A percentile compares a stretch with the other conserved stretches of the same genome.
Conservation (phyloP, 1,140 invertebrate species). For the Nasonia vitripennis region DNA sequence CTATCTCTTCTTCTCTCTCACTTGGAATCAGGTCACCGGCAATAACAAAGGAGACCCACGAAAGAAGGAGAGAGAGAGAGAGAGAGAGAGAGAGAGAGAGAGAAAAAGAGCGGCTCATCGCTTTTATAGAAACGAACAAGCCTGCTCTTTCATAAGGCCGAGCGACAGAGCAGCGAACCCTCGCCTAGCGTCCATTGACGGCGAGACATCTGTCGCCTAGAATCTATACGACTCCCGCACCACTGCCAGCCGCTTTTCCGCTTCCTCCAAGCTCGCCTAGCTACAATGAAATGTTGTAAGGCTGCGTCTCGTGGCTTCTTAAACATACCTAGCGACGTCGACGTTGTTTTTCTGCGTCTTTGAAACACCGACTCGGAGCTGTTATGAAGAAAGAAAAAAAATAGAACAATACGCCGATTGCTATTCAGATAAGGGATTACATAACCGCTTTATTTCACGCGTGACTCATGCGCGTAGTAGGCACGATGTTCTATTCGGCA, state of each 20-base stretch:
- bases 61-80: background rate
- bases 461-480: slow-evolving; percentile 4
- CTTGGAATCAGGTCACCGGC: slow-evolving; percentile 31
- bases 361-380: no score
- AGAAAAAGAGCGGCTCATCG: background rate
- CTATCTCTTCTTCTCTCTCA: background rate
- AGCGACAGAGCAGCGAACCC: slow-evolving; percentile 7
- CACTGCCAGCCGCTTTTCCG: background rate
- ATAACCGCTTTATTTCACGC: background rate
- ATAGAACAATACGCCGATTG: background rate
- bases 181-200: slow-evolving; percentile 45
- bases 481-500: background rate
- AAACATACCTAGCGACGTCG: no score
- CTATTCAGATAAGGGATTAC: background rate
- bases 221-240: background rate
- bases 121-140: slow-evolving; percentile 27
- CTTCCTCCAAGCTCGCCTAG: background rate
- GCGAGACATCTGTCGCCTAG: slow-evolving; percentile 43
- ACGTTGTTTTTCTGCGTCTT: no score
- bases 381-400: background rate
- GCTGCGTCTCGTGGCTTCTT: no score
- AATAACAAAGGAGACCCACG: slow-evolving; percentile 23
- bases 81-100: background rate
- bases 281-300: no score
- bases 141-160: slow-evolving; percentile 37